Evolutionary conservation across 2,113 vertebrate genomes (phyloP).

Genomic region (Setophaga kirtlandii): DNA sequence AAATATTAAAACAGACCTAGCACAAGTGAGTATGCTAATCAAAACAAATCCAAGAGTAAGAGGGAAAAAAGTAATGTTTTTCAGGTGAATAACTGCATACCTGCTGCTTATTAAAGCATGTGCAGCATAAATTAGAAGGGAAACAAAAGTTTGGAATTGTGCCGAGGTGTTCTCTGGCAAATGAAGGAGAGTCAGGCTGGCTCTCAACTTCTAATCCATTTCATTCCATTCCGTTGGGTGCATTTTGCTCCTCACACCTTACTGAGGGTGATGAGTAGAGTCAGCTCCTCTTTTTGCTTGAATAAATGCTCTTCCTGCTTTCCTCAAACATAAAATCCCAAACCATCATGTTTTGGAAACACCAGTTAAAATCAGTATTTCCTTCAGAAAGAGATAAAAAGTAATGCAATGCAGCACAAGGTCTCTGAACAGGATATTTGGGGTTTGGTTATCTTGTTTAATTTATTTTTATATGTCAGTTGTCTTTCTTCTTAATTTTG

Average conservation of each 20-base stretch:
- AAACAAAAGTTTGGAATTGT: constrained; percentile 38
- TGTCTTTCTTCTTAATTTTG: neutral
- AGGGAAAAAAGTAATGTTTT: neutral
- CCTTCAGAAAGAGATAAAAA: neutral
- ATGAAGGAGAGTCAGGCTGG: neutral
- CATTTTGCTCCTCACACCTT: neutral
- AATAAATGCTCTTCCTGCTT: neutral
- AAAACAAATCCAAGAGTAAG: neutral
- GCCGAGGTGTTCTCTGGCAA: neutral
- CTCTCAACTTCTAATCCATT: neutral
- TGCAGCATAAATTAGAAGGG: neutral
- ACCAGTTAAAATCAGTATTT: neutral
- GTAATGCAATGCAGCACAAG: neutral
- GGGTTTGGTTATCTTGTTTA: neutral
- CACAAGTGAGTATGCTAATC: neutral
- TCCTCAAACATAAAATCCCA: neutral
- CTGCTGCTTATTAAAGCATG: neutral
- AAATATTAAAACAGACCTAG: neutral
- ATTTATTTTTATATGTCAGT: neutral
- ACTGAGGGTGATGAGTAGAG: neutral
- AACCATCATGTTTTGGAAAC: neutral
- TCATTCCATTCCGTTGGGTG: neutral
- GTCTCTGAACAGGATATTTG: neutral
- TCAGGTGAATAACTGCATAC: neutral
- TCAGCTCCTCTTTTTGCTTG: neutral